phyloP scores from a whole-genome alignment of 2,797 vertebrate genomes.

The Petrocephalus schoutedeni region DNA sequence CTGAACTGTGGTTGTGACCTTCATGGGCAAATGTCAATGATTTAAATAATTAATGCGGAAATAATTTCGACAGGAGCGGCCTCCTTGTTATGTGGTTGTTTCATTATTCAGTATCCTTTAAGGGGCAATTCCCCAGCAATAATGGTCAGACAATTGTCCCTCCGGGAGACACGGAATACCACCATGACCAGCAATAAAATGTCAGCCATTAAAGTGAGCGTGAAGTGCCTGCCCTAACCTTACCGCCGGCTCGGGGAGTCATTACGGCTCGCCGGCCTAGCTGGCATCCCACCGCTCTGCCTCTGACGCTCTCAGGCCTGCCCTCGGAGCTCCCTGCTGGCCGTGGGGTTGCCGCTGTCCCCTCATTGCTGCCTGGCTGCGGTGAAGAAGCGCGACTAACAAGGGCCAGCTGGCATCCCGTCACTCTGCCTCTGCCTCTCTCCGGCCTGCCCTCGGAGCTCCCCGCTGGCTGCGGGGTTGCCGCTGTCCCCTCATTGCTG shows the following conservation, averaged over 20 bases:
- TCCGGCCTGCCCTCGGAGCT: background rate
- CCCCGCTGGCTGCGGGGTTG: background rate
- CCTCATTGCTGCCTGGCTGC: background rate
- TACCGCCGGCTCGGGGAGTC: background rate
- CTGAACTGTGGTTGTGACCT: constrained; percentile 13
- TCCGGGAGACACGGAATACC: constrained; percentile 17
- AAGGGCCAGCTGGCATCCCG: background rate
- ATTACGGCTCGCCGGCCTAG: background rate
- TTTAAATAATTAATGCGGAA: constrained; percentile 23
- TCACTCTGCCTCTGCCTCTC: background rate
- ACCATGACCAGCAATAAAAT: constrained; percentile 23
- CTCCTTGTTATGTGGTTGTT: constrained; percentile 9
- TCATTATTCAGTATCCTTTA: constrained; percentile 15
- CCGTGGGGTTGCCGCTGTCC: background rate
- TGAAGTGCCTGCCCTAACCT: constrained; percentile 3
- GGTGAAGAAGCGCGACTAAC: background rate
- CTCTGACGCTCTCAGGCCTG: background rate
- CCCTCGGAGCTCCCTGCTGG: background rate
- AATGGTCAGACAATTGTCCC: constrained; percentile 21
- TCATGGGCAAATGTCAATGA: constrained; percentile 20
- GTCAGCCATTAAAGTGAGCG: constrained; percentile 21
- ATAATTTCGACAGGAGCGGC: constrained; percentile 7
- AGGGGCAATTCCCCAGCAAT: constrained; percentile 19
- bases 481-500: background rate
- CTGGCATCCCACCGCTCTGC: background rate